phyloP scores from a whole-genome alignment of 2,797 vertebrate genomes.

The Cichlasoma orientale region DNA sequence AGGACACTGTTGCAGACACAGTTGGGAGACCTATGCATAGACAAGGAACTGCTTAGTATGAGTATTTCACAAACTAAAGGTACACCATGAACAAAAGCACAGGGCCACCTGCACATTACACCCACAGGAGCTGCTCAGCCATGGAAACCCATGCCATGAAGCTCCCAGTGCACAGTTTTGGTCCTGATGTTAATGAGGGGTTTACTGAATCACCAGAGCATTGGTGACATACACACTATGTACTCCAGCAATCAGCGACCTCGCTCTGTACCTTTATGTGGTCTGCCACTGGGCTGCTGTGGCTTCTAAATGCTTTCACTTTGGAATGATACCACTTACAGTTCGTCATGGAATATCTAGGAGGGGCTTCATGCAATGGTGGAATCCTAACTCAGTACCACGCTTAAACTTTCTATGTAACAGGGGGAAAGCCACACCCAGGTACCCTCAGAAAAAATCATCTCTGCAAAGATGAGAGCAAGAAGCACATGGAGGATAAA shows the following conservation, averaged over 20 bases:
- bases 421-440: too few relatives aligned
- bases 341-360: too few relatives aligned
- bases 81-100: background rate
- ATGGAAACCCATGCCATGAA: background rate
- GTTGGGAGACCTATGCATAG: background rate
- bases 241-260: too few relatives aligned
- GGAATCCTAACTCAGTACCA: background rate
- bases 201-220: too few relatives aligned
- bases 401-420: too few relatives aligned
- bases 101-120: background rate
- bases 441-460: background rate
- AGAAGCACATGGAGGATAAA: background rate
- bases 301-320: too few relatives aligned
- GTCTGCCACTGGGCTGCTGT: too few relatives aligned
- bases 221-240: too few relatives aligned
- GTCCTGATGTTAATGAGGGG: too few relatives aligned
- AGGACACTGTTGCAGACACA: accelerated
- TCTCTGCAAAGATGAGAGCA: background rate
- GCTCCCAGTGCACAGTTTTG: too few relatives aligned
- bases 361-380: background rate
- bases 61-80: background rate
- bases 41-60: background rate
- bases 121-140: background rate
- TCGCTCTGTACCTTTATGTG: too few relatives aligned
- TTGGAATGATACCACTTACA: too few relatives aligned